Percentiles rank a stretch among this genome's conserved stretches.
Evolutionary conservation across 1,140 invertebrate genomes (phyloP).

Genomic region (Aricia agestis): DNA sequence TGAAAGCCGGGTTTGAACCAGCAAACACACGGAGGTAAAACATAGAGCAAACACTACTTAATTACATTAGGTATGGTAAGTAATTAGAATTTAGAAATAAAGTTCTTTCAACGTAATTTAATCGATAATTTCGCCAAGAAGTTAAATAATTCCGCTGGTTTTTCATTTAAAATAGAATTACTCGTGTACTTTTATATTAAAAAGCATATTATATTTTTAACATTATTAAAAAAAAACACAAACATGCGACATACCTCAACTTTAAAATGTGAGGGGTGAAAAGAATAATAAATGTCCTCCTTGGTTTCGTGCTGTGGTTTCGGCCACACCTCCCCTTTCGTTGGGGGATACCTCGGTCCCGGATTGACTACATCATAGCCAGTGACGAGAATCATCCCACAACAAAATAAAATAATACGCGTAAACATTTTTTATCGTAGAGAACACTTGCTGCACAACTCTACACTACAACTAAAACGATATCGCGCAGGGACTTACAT

Average conservation of each 20-base stretch:
- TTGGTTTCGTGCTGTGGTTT: constrained; percentile 67
- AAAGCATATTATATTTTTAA: constrained; percentile 14
- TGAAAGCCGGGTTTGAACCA: too few species aligned
- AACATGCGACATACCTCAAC: constrained; percentile 54
- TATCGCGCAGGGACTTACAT: not conserved
- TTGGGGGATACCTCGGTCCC: constrained; percentile 59
- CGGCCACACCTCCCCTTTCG: constrained; percentile 77
- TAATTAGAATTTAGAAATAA: not conserved
- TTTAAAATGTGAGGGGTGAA: constrained; percentile 57
- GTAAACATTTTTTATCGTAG: not conserved
- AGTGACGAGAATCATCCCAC: constrained; percentile 28
- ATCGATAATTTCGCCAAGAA: constrained; percentile 35
- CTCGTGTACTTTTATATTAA: too few species aligned
- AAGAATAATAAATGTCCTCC: constrained; percentile 44
- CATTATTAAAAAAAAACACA: not conserved
- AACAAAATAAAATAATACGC: constrained; percentile 19
- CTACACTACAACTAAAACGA: not conserved
- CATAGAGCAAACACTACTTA: too few species aligned
- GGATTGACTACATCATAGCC: constrained; percentile 46
- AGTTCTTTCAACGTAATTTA: constrained; percentile 8
- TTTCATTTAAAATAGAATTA: not conserved
- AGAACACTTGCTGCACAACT: not conserved
- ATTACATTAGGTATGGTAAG: too few species aligned
- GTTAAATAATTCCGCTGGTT: not conserved
- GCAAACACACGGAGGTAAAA: too few species aligned